Evolutionary conservation across 2,113 vertebrate species (phyloP), one percentile per base, ranked within the genome.

Genomic region (Myxocyprinus asiaticus): DNA sequence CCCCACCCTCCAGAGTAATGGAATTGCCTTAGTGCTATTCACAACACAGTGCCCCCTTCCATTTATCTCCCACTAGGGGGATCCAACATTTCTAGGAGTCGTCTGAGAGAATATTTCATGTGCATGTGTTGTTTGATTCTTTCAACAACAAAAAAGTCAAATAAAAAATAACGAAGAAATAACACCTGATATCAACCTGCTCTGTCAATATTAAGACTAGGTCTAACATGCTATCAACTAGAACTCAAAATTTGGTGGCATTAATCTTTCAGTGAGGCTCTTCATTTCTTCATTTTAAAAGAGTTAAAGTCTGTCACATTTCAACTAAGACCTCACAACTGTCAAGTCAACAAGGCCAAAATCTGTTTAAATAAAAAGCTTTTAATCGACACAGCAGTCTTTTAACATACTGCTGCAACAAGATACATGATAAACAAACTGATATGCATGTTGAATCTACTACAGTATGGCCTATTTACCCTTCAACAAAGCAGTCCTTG

Each of bases 361-460:
- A 22, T 5, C 3, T 11, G 14, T 58, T 58, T 15, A 15, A 58
- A 53, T n/a, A 53, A 6, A 33, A 33, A 15, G 14, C 55, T 7
- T 58, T 58, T 58, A n/a, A 15, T 58, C 14, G n/a, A 58, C 45
- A 11, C 42, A 58, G 43, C 51, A 33, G 15, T 58, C 14, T 69
- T 69, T 51, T 4, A 55, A 33, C 58, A 48, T 33, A 48, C 42
- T 73, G 42, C 42, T 44, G n/a, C 53, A 58, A 71, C 53, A 33
- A 71, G 9, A 53, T 53, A 53, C 3, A 10, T 4, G 50, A 8
- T 7, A 62, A 63, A 61, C 44, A 76, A 53, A 76, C 44, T 50
- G 71, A 74, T 74, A 63, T 74, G 71, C 71, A 61, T 33, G 44
- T 14, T 50, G 7, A 50, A 62, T 63, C 58, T 43, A 12, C 17